Evolutionary conservation across 2,113 vertebrate species (phyloP).

Genomic region (Oxygymnocypris stewartii): DNA sequence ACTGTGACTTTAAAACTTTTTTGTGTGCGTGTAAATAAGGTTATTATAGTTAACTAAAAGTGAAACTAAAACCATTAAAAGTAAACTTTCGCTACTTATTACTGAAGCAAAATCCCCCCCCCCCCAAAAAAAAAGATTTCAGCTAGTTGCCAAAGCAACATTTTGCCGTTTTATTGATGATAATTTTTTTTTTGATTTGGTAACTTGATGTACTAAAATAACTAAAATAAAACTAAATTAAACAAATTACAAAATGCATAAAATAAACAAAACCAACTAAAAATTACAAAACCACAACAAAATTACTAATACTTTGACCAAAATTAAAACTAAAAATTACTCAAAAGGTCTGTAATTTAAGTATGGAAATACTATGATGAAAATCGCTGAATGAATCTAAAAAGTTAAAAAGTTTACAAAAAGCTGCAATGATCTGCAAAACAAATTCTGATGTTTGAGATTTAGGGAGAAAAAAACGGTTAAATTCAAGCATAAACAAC

Average conservation of each 20-base stretch:
- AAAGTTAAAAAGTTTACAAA: not conserved
- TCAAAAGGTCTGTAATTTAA: not conserved
- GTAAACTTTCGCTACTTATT: too few species aligned
- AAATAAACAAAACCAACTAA: not conserved
- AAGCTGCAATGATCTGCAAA: not conserved
- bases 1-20: not conserved
- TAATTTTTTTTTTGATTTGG: too few species aligned
- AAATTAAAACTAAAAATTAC: not conserved
- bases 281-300: too few species aligned
- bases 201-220: too few species aligned
- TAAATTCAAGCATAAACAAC: not conserved
- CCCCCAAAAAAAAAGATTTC: too few species aligned
- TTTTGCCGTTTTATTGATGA: too few species aligned
- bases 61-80: too few species aligned
- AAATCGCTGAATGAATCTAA: not conserved
- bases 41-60: too few species aligned
- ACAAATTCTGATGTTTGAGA: not conserved
- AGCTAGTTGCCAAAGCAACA: too few species aligned
- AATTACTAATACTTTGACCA: too few species aligned
- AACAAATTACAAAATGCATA: not conserved
- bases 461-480: not conserved
- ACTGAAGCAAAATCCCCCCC: too few species aligned
- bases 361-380: not conserved
- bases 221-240: too few species aligned
- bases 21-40: not conserved